These are phyloP conservation scores for Stomatorhinus walkeri DNA, from an alignment of 2,797 vertebrate species.

Conservation along the genomic window DNA sequence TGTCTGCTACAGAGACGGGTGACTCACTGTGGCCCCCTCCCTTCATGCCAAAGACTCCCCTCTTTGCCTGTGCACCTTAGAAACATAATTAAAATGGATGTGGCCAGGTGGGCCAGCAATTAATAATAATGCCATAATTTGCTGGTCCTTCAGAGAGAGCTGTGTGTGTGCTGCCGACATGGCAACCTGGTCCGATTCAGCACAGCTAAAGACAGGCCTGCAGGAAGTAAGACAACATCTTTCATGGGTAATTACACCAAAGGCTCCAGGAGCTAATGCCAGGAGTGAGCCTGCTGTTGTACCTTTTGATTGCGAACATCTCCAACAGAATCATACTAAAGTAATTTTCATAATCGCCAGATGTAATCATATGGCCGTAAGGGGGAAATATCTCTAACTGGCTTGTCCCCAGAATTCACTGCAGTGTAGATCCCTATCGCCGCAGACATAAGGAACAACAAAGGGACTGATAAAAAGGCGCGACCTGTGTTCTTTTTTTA, in stretches of 20 bases:
- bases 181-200: neutral
- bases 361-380: neutral
- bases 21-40: slow-evolving; percentile 12
- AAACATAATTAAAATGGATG: slow-evolving; percentile 7
- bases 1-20: slow-evolving; percentile 33
- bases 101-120: neutral
- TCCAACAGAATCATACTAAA: neutral
- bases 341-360: neutral
- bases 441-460: neutral
- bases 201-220: neutral
- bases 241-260: neutral
- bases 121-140: slow-evolving; percentile 8
- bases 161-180: neutral
- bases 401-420: neutral
- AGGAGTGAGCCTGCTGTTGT: neutral
- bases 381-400: neutral
- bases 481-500: neutral
- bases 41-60: neutral
- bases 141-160: neutral
- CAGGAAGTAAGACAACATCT: neutral
- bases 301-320: neutral
- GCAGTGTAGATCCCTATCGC: neutral
- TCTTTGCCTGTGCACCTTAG: neutral
- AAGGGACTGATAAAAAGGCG: neutral
- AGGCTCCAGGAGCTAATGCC: neutral